Base-by-base conservation (phyloP, 2,113 vertebrate species). In the Coregonus clupeaformis region DNA sequence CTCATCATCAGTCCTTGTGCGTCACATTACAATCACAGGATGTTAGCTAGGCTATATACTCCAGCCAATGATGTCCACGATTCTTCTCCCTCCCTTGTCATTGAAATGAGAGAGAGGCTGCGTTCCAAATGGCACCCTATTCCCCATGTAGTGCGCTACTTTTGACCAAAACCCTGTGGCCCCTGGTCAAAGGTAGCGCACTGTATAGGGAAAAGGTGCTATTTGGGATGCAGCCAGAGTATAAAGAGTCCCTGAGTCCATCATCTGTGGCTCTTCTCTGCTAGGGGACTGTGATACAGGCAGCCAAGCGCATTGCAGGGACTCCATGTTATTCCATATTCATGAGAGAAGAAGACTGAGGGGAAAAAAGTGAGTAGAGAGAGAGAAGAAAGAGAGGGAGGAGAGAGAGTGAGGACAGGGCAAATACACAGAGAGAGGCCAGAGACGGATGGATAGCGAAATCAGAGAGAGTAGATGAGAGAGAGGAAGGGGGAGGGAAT, bases 321-420 rank as follows among this genome's bases (percentile, higher is more conserved):
- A 81, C 75, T 66, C 75, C 52, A 76, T 82, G 81, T 85, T 86
- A 81, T 73, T 63, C 75, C 52, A 76, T 82, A 85, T 85, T 84
- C 80, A 86, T 84, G 82, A 82, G 78, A 77, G 59, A n/a, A n/a
- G 7, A 29, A 52, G 16, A 52, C 49, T 16, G 16, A 52, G 49
- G 49, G 49, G 49, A 52, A 18, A 52, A 52, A 4, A 18, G 16
- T 18, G 13, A 14, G 4, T 14, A 18, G 16, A 52, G 49, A 49
- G 47, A 13, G 47, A 52, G 16, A 5, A 52, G 16, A 52, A 14
- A 52, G 49, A 16, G 49, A 18, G 16, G 3, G 16, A 5, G 49
- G 14, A 52, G 24, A n/a, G 20, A 71, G 65, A 75, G 68, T 67
- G 71, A 65, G 49, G 68, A 11, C 25, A 36, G 64, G 62, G 72